Conservation (phyloP, 2,888 invertebrate genomes). For the Apodemia duryi region DNA sequence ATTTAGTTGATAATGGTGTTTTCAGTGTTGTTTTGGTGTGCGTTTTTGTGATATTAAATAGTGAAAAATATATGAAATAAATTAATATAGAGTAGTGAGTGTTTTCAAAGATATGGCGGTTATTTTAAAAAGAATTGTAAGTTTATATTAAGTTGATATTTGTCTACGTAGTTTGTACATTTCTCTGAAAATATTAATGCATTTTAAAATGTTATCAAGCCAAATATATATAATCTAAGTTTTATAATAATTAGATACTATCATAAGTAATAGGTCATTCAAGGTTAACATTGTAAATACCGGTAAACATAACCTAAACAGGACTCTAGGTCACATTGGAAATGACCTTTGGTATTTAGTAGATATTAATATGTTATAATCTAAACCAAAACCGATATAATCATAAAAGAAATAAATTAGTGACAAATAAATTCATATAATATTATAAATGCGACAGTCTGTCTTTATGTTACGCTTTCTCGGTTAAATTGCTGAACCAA, state of each 20-base stretch:
- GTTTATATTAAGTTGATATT: background rate
- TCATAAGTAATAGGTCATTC: slow-evolving; percentile 63
- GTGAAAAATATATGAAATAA: slow-evolving; percentile 38
- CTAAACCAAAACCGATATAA: background rate
- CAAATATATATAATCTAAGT: background rate
- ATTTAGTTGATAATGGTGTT: slow-evolving; percentile 29
- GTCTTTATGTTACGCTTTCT: no score
- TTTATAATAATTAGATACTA: slow-evolving; percentile 19
- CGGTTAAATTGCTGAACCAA: no score
- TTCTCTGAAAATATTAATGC: background rate
- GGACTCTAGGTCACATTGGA: slow-evolving; percentile 59
- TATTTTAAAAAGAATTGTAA: slow-evolving; percentile 32
- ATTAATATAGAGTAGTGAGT: slow-evolving; percentile 21
- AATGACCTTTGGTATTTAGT: slow-evolving; percentile 54
- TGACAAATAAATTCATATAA: no score
- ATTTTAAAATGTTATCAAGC: background rate
- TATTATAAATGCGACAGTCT: no score
- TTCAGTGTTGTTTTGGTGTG: slow-evolving; percentile 35
- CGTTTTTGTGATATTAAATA: slow-evolving; percentile 25
- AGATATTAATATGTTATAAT: background rate
- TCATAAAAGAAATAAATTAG: no score
- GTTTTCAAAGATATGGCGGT: slow-evolving; percentile 32
- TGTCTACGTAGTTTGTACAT: background rate
- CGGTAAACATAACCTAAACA: slow-evolving; percentile 67
- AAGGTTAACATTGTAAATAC: slow-evolving; percentile 64